Conservation (phyloP, 2,797 vertebrate genomes). For the Sebastes minor region DNA sequence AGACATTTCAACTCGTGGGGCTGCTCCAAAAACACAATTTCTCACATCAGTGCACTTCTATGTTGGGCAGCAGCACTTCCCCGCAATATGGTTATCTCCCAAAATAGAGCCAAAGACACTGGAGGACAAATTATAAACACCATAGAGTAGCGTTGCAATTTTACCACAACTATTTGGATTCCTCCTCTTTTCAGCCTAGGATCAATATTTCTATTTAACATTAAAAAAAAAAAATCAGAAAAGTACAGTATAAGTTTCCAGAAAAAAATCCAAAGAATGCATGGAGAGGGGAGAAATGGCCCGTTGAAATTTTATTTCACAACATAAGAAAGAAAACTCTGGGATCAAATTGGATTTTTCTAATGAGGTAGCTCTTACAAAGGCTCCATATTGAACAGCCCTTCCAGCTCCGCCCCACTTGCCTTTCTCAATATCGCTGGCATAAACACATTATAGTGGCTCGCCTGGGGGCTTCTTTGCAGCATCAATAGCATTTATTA, state of each 20-base stretch:
- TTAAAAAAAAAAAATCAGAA: slow-evolving; percentile 2
- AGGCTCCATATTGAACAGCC: slow-evolving; percentile 43
- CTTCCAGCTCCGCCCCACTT: slow-evolving; percentile 17
- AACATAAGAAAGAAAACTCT: slow-evolving; percentile 62
- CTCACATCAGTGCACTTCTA: slow-evolving; percentile 65
- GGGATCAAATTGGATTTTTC: slow-evolving; percentile 74
- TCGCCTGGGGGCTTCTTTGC: slow-evolving; percentile 39
- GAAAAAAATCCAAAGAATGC: slow-evolving; percentile 32
- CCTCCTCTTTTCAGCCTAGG: slow-evolving; percentile 16
- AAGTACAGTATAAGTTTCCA: slow-evolving; percentile 10
- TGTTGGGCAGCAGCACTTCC: slow-evolving; percentile 53
- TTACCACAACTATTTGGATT: slow-evolving; percentile 21
- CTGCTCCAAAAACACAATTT: slow-evolving; percentile 72
- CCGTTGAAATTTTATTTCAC: slow-evolving; percentile 66
- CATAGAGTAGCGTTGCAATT: slow-evolving; percentile 15
- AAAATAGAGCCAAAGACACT: slow-evolving; percentile 31
- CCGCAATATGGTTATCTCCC: slow-evolving; percentile 54
- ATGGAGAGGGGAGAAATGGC: slow-evolving; percentile 26
- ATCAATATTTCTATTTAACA: slow-evolving; percentile 56
- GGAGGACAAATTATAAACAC: slow-evolving; percentile 29
- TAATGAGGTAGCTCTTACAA: slow-evolving; percentile 64
- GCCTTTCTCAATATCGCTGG: slow-evolving; percentile 40
- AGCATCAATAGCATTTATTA: slow-evolving; percentile 73
- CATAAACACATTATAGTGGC: slow-evolving; percentile 45
- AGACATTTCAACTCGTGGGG: slow-evolving; percentile 62